phyloP scores from a whole-genome alignment of 2,797 vertebrate species.

The Xenentodon cancila region DNA sequence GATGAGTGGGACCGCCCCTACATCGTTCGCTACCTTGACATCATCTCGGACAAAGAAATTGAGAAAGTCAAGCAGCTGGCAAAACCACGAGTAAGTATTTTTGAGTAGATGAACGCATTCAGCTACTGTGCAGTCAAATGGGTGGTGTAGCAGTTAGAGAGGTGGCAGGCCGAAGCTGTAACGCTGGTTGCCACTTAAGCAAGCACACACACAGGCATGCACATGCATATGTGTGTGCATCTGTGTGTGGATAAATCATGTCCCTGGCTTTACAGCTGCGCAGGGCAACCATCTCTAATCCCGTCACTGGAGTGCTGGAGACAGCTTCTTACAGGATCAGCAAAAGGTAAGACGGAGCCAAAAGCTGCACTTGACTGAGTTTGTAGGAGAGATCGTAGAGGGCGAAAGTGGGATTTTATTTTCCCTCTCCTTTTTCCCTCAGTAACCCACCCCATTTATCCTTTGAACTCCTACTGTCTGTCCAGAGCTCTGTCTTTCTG shows the following conservation, averaged over 20 bases:
- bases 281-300: slow-evolving; percentile 99
- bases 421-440: slow-evolving; percentile 11
- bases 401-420: slow-evolving; percentile 17
- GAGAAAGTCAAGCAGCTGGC: slow-evolving; percentile 91
- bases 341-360: slow-evolving; percentile 93
- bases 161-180: slow-evolving; percentile 32
- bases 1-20: slow-evolving; percentile 97
- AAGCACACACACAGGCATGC: slow-evolving; percentile 42
- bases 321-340: slow-evolving; percentile 99
- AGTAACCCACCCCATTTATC: slow-evolving; percentile 17
- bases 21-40: slow-evolving; percentile 92
- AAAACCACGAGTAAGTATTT: slow-evolving; percentile 90
- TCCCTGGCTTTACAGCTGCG: slow-evolving; percentile 97
- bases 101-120: neutral
- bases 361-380: slow-evolving; percentile 16
- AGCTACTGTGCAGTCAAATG: neutral
- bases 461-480: slow-evolving; percentile 24
- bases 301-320: slow-evolving; percentile 98
- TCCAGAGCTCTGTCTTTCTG: slow-evolving; percentile 16
- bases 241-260: slow-evolving; percentile 67
- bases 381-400: slow-evolving; percentile 7
- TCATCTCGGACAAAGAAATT: slow-evolving; percentile 93
- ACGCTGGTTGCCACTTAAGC: slow-evolving; percentile 34
- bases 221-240: slow-evolving; percentile 24
- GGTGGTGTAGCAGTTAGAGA: neutral